Conservation (phyloP, 1,140 invertebrate species). For the Helicoverpa armigera region DNA sequence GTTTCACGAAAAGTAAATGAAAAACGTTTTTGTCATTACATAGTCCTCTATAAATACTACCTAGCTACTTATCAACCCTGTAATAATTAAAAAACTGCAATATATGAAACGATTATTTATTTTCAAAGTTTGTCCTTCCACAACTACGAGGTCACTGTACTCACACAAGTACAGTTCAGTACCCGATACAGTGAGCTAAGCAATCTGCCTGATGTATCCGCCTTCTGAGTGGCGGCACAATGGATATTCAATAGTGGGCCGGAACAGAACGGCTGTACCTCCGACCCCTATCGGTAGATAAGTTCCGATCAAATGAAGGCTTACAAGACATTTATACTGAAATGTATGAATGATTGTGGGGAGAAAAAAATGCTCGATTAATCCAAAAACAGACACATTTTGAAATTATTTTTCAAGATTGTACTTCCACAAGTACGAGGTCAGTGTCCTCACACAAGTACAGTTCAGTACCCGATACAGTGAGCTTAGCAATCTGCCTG, state of each 20-base stretch:
- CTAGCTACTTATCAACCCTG: too few species aligned
- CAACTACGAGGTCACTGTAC: too few species aligned
- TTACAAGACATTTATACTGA: neutral
- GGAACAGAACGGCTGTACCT: neutral
- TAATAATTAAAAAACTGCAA: too few species aligned
- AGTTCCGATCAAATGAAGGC: neutral
- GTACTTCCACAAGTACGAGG: too few species aligned
- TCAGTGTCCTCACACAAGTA: neutral
- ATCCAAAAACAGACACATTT: too few species aligned
- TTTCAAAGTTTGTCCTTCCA: too few species aligned
- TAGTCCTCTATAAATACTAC: too few species aligned
- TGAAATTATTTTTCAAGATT: too few species aligned
- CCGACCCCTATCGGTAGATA: neutral
- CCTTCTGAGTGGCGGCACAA: neutral
- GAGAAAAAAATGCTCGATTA: too few species aligned
- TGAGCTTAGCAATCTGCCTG: constrained; percentile 18
- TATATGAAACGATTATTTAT: too few species aligned
- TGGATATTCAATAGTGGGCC: neutral
- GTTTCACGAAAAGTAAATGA: too few species aligned
- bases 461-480: neutral
- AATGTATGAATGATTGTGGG: neutral
- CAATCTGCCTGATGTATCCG: constrained; percentile 32
- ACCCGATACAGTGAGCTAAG: neutral
- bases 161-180: neutral
- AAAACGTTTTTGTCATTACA: too few species aligned